phyloP scores from a whole-genome alignment of 2,113 vertebrate genomes.

The Callospermophilus lateralis region DNA sequence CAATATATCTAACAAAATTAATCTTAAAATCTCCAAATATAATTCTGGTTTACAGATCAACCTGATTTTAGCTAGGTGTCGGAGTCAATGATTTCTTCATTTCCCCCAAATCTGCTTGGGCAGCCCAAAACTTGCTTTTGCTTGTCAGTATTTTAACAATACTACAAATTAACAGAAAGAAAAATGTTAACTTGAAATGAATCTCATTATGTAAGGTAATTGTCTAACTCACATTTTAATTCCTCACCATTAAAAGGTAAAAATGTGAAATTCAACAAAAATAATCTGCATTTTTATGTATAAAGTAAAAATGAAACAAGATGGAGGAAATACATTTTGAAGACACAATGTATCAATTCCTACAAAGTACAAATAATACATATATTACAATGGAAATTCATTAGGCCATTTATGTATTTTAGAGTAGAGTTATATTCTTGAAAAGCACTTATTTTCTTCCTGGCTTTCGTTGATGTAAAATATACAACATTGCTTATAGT shows the following conservation, averaged over 20 bases:
- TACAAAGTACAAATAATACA: neutral
- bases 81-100: neutral
- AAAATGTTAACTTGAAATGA: neutral
- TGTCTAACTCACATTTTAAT: neutral
- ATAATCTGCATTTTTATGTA: neutral
- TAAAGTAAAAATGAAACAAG: neutral
- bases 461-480: conserved; percentile 36
- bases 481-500: neutral
- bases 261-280: neutral
- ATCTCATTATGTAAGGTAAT: neutral
- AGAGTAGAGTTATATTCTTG: neutral
- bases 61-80: neutral
- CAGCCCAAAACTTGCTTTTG: neutral
- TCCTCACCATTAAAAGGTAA: neutral
- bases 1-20: neutral
- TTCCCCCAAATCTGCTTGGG: neutral
- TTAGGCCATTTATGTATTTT: neutral
- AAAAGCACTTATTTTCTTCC: neutral
- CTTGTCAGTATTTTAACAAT: neutral
- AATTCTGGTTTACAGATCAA: neutral
- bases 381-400: neutral
- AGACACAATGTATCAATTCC: neutral
- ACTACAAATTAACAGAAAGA: neutral
- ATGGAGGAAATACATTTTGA: neutral
- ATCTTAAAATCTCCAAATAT: neutral